Evolutionary conservation across 2,888 invertebrate species (phyloP), one percentile per base, ranked within the genome.

Genomic region (Tipula helvola): DNA sequence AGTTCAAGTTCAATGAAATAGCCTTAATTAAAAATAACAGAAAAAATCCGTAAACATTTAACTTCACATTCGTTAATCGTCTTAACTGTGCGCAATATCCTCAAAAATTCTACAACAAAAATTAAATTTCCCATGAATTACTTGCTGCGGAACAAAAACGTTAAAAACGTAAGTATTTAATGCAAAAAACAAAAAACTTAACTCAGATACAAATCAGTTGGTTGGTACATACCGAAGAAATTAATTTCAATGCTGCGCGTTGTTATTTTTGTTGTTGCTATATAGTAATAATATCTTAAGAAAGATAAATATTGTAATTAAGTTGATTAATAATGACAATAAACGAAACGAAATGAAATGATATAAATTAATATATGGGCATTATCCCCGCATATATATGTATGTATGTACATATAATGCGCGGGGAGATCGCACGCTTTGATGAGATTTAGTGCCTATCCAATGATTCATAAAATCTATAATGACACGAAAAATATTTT

Each of bases 231-330:
- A 71, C 28, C 71, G 71, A 71, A 28, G 71, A 71, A 71, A 71
- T 28, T 71, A 71, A 71, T 71, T 28, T 71, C 28, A 71, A 71
- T 71, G 71, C 18, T 71, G 71, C 16, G 52, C 71, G 71, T n/a
- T 71, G 12, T 28, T 1, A 7, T 7, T 39, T 39, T 39, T 57
- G 52, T 57, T 57, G n/a, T 57, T 57, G 44, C 44, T 12, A 10
- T 42, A 42, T 44, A 5, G 3, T 12, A 44, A 44, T 44, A 44
- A 71, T 28, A 71, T 71, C 71, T 18, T 71, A 71, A 71, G 71
- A 71, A 71, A 71, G 71, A 71, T 71, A 71, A 71, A 71, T 71
- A 71, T 71, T 71, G 71, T 71, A 71, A 71, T 71, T 71, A 71
- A 18, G 71, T 28, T 71, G 71, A 71, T 71, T 71, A 71, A 71